Base-by-base conservation (phyloP, 2,888 invertebrate species). In the Agriopis leucophaearia region DNA sequence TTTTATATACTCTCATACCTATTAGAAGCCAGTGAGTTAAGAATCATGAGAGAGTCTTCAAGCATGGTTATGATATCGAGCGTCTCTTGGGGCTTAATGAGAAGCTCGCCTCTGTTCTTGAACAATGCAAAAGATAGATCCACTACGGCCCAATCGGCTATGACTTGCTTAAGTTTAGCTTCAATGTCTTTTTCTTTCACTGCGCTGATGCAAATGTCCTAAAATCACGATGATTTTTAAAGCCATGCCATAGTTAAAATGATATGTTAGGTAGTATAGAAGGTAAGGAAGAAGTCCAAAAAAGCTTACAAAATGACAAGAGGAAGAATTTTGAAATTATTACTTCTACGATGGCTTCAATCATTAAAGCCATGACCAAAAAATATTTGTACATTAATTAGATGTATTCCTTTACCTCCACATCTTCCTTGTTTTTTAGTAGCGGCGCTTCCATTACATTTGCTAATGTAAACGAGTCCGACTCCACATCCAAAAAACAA, bases 101-200 rank as follows among this genome's bases (percentile, higher is more conserved):
- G 89, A 10, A 98, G 86, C 76, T 98, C 98, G 0, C 98, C 98
- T 77, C 98, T 94, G 69, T 95, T 95, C 87, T 98, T 98, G 84
- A 98, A 98, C 42, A 88, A 81, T 0, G 96, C 87, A 84, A 98
- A 97, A 45, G 96, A 94, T 8, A 98, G 87, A 72, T 96, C 96
- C 0, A 97, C 95, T 5, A 95, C 83, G 0, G 96, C 95, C 98
- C 98, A 98, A 84, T 98, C 97, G 3, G 95, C 91, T 47, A 97
- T 95, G 0, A 97, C 95, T 89, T 97, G 97, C 76, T 96, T 97
- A 69, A 98, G 85, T 91, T 98, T 98, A 0, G 96, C 97, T 91
- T 98, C 98, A 70, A 98, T 98, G 78, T 98, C 98, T 78, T 96
- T 96, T 87, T 98, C 98, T 90, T 98, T 98, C 0, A 97, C 96